A percentile compares a stretch with the other conserved stretches of the same genome.
phyloP scores from a whole-genome alignment of 2,888 invertebrate species.

The Drosophila helvetica region DNA sequence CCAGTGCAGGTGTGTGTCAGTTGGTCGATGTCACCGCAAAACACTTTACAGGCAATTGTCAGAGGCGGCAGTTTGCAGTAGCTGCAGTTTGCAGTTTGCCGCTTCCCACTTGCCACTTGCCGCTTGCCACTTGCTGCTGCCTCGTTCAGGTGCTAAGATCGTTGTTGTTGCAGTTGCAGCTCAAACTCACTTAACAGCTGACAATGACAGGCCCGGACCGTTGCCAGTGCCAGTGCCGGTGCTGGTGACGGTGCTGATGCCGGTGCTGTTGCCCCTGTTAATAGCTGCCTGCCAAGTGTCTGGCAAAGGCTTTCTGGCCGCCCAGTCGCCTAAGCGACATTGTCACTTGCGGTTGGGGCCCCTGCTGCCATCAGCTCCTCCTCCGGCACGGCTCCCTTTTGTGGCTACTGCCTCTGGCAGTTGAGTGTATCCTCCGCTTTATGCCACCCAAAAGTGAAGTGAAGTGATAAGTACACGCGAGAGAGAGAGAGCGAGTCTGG shows the following conservation, averaged over 20 bases:
- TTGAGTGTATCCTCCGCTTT: slow-evolving; percentile 23
- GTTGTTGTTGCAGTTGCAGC: slow-evolving; percentile 21
- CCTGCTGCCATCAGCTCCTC: not conserved
- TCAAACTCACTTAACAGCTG: slow-evolving; percentile 66
- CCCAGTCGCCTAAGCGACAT: slow-evolving; percentile 67
- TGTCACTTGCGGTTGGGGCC: slow-evolving; percentile 69
- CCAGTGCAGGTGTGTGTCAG: slow-evolving; percentile 79
- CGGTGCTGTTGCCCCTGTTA: slow-evolving; percentile 50
- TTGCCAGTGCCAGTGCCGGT: not conserved
- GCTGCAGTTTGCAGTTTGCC: slow-evolving; percentile 35
- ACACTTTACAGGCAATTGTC: slow-evolving; percentile 78
- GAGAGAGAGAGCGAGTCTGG: not conserved
- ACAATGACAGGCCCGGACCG: slow-evolving; percentile 58
- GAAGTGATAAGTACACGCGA: slow-evolving; percentile 25
- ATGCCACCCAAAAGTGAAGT: slow-evolving; percentile 16
- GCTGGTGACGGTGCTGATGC: not conserved
- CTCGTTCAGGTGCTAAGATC: not conserved
- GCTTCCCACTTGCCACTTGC: slow-evolving; percentile 28
- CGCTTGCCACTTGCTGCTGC: slow-evolving; percentile 13
- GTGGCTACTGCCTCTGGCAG: slow-evolving; percentile 23
- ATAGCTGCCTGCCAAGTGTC: slow-evolving; percentile 57
- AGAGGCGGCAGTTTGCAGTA: slow-evolving; percentile 52
- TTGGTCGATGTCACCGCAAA: slow-evolving; percentile 75
- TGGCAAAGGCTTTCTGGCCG: slow-evolving; percentile 40
- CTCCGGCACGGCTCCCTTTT: not conserved